Conservation (phyloP, 2,113 vertebrate genomes). For the Lepus timidus region DNA sequence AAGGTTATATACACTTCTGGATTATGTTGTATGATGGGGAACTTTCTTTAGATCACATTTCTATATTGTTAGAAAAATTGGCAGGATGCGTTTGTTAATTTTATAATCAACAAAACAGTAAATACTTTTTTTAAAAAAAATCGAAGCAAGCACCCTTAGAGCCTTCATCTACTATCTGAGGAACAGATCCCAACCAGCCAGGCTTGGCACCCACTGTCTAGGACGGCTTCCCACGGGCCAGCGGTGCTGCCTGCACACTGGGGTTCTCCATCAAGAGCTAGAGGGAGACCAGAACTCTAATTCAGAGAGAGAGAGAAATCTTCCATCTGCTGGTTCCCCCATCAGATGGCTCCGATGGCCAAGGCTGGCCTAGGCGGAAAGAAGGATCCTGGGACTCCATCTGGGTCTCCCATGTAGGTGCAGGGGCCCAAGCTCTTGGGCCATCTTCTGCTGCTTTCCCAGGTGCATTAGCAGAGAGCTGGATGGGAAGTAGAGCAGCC, state of each 20-base stretch:
- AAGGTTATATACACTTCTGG: conserved; percentile 30
- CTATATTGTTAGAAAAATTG: conserved; percentile 68
- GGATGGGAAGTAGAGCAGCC: too few species aligned
- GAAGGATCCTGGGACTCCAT: too few species aligned
- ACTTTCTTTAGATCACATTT: conserved; percentile 58
- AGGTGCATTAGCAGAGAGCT: too few species aligned
- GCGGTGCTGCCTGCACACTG: background rate
- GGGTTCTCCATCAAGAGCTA: background rate
- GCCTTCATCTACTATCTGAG: background rate
- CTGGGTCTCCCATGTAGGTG: too few species aligned
- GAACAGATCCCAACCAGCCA: background rate
- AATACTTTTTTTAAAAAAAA: conserved; percentile 20
- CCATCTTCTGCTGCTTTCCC: too few species aligned
- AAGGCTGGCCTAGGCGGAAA: too few species aligned
- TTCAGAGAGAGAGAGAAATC: too few species aligned
- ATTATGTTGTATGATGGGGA: conserved; percentile 41
- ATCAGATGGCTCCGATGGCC: too few species aligned
- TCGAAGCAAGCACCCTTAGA: background rate
- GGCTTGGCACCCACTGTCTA: background rate
- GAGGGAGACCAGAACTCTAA: background rate
- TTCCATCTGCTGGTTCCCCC: too few species aligned
- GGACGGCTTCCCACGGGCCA: background rate
- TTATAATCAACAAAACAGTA: conserved; percentile 69
- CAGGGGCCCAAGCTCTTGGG: too few species aligned
- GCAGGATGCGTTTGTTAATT: conserved; percentile 68